phyloP scores from a whole-genome alignment of 1,140 invertebrate genomes.

The Melipona quadrifasciata region DNA sequence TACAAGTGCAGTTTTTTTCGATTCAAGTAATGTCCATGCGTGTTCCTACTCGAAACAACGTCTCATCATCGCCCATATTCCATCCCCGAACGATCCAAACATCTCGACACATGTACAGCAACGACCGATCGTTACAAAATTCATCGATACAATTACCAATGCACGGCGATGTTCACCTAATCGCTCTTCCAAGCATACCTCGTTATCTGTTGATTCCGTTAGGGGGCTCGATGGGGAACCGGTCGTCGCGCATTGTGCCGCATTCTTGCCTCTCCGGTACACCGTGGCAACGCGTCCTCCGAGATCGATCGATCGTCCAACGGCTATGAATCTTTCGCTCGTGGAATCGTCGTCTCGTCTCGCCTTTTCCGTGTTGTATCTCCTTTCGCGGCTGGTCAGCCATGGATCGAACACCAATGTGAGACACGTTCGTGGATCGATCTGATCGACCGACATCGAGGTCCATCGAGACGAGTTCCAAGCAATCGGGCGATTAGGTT shows the following conservation, averaged over 20 bases:
- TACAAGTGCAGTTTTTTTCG: no score
- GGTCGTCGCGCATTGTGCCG: constrained; percentile 38
- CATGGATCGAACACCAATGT: background rate
- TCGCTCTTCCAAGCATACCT: constrained; percentile 67
- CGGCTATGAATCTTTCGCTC: constrained; percentile 32
- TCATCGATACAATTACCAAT: constrained; percentile 37
- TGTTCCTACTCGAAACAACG: no score
- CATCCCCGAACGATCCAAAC: background rate
- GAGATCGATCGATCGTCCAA: constrained; percentile 33
- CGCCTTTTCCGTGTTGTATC: constrained; percentile 14
- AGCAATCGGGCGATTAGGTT: constrained; percentile 36
- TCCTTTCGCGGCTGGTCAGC: background rate
- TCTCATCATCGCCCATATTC: background rate
- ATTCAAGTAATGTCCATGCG: background rate
- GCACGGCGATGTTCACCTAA: constrained; percentile 45
- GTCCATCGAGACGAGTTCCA: background rate
- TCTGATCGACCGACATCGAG: background rate
- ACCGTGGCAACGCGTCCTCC: constrained; percentile 4
- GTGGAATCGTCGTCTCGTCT: constrained; percentile 27
- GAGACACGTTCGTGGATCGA: constrained; percentile 16
- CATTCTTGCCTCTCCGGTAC: constrained; percentile 35
- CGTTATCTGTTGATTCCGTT: constrained; percentile 74
- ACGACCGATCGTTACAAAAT: constrained; percentile 47
- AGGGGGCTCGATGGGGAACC: constrained; percentile 56
- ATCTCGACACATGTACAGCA: background rate